Conservation (phyloP, 2,888 invertebrate species). For the Leucania comma region DNA sequence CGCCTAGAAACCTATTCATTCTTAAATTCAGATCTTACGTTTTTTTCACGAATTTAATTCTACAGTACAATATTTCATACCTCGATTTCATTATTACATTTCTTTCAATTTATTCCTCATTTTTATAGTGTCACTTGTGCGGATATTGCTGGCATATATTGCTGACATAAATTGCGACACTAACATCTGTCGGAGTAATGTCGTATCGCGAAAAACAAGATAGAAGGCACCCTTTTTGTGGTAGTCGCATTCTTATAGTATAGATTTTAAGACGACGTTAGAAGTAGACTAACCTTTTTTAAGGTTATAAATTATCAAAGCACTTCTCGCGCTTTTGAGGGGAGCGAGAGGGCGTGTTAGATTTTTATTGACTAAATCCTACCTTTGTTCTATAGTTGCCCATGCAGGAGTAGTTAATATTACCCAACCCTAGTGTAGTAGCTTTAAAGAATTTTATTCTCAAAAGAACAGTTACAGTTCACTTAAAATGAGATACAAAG, state of each 20-base stretch:
- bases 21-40: background rate
- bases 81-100: conserved; percentile 4
- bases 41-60: background rate
- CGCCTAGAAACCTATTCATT: background rate
- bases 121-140: conserved; percentile 3
- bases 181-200: conserved; percentile 9
- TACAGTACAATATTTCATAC: background rate
- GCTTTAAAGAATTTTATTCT: no score
- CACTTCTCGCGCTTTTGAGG: no score
- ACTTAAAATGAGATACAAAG: no score
- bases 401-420: no score
- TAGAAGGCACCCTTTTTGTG: background rate
- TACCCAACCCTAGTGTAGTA: no score
- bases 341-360: no score
- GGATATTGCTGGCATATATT: conserved; percentile 37
- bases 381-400: no score
- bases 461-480: no score
- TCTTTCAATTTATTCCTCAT: conserved; percentile 14
- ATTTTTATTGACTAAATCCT: no score
- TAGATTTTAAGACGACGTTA: background rate
- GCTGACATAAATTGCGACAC: conserved; percentile 30
- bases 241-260: background rate
- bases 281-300: no score
- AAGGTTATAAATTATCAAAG: no score
- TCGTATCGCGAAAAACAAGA: background rate